phyloP scores from a whole-genome alignment of 2,113 vertebrate species.

The Colaptes auratus region DNA sequence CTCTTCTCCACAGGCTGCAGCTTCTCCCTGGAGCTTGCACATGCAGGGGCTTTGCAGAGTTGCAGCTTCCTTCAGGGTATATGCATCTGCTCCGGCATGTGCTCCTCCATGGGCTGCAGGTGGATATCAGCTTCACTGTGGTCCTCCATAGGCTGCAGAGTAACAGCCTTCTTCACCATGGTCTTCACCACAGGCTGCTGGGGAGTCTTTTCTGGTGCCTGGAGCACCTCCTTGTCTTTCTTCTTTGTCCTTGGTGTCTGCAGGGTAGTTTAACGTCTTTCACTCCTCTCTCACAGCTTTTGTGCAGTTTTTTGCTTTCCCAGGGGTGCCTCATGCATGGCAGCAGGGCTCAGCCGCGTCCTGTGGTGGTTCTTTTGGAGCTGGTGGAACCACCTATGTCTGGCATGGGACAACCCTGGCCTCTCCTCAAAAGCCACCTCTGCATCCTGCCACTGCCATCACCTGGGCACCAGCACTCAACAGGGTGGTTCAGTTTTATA shows the following conservation, averaged over 20 bases:
- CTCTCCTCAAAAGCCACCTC: neutral
- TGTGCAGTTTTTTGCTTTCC: neutral
- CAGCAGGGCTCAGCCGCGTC: too few species aligned
- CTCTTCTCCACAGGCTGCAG: neutral
- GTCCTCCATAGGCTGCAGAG: neutral
- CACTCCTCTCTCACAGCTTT: neutral
- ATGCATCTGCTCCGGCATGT: neutral
- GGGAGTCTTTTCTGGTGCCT: neutral
- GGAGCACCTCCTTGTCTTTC: neutral
- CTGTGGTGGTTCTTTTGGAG: too few species aligned
- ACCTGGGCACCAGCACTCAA: neutral
- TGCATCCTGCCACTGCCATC: neutral
- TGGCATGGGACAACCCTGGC: neutral
- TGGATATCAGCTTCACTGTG: neutral
- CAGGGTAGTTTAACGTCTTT: neutral
- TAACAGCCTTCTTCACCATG: neutral
- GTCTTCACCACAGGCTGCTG: neutral
- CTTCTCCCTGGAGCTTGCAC: neutral
- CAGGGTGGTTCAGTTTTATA: neutral
- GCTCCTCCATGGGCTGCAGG: neutral
- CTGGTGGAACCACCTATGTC: too few species aligned
- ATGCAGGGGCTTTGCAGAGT: neutral
- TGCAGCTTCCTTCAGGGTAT: neutral
- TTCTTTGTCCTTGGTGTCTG: neutral
- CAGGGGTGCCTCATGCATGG: too few species aligned